These are phyloP conservation scores for Leucophora obtusa DNA, from an alignment of 2,888 invertebrate species.

Conservation along the genomic window DNA sequence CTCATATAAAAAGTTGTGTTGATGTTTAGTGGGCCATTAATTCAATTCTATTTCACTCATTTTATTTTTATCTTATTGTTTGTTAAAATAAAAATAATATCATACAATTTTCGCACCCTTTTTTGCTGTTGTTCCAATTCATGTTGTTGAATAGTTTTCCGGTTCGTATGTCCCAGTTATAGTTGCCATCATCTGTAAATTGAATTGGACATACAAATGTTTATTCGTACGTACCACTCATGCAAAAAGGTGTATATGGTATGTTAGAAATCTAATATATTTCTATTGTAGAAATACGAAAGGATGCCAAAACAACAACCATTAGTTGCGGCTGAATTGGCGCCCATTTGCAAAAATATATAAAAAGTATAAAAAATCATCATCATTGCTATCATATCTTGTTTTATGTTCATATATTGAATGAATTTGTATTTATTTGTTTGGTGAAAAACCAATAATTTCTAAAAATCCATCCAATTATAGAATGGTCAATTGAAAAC, in stretches of 20 bases:
- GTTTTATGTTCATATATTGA: conserved; percentile 37
- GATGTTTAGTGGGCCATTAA: conserved; percentile 60
- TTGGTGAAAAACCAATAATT: conserved; percentile 13
- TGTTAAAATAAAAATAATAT: conserved; percentile 43
- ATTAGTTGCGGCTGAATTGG: conserved; percentile 77
- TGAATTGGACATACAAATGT: background rate
- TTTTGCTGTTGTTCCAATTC: conserved; percentile 45
- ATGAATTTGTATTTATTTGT: conserved; percentile 40
- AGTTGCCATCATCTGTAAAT: conserved; percentile 45
- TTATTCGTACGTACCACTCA: conserved; percentile 1
- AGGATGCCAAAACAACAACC: conserved; percentile 66
- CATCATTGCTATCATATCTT: conserved; percentile 35
- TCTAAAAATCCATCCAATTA: conserved; percentile 56
- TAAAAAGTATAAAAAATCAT: conserved; percentile 24
- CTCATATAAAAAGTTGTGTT: conserved; percentile 41
- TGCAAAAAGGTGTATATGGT: conserved; percentile 62
- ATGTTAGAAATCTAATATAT: conserved; percentile 59
- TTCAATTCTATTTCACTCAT: conserved; percentile 32
- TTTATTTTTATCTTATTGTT: conserved; percentile 38
- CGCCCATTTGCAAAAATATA: conserved; percentile 64
- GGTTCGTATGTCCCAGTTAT: conserved; percentile 61
- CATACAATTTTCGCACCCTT: conserved; percentile 62
- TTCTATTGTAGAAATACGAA: conserved; percentile 25
- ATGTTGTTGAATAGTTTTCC: conserved; percentile 60
- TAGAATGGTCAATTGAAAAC: conserved; percentile 58